Conservation (phyloP, 2,113 vertebrate species). For the Bungarus multicinctus region DNA sequence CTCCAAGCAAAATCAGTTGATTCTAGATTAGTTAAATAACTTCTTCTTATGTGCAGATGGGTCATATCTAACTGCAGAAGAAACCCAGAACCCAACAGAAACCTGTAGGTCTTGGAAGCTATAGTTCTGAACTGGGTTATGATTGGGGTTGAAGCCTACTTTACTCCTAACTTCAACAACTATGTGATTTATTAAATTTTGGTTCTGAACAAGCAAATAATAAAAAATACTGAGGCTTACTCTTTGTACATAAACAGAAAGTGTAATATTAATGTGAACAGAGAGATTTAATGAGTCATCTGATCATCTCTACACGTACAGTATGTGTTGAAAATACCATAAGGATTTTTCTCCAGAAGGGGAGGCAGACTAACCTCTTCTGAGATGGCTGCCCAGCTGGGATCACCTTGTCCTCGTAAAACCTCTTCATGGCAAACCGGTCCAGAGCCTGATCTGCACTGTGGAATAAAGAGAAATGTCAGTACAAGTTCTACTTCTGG, state of each 20-base stretch:
- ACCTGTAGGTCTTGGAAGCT: not conserved
- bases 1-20: not conserved
- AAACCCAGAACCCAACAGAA: not conserved
- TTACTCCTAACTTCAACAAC: not conserved
- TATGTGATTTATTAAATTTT: not conserved
- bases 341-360: not conserved
- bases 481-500: not conserved
- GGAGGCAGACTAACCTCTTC: slow-evolving; percentile 82
- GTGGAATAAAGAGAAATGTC: not conserved
- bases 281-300: too few species aligned
- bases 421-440: slow-evolving; percentile 98
- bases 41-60: not conserved
- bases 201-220: not conserved
- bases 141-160: not conserved
- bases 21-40: not conserved
- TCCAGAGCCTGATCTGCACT: slow-evolving; percentile 96
- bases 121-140: not conserved
- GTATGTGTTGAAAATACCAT: not conserved
- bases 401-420: slow-evolving; percentile 97
- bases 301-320: not conserved
- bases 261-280: not conserved
- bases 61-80: not conserved
- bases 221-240: not conserved
- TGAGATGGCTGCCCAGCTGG: slow-evolving; percentile 95
- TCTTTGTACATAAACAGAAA: not conserved